Base-by-base conservation (phyloP, 2,797 vertebrate species). In the Falco berigora region DNA sequence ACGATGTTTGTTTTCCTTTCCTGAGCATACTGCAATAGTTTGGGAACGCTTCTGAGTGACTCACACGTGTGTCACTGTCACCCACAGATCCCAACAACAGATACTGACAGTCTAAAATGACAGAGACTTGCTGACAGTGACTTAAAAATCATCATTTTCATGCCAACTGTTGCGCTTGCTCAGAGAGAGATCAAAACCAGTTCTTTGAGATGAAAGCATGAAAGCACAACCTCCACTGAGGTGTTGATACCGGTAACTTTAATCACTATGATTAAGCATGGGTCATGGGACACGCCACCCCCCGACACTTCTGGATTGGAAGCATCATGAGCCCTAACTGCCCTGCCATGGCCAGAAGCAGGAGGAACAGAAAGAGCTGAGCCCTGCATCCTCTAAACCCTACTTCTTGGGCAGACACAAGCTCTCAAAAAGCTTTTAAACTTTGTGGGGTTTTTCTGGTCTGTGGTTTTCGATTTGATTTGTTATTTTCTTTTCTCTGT, bases 71-170 rank as follows among this genome's bases (percentile, higher is more conserved):
- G 93, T 92, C 94, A 94, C 92, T 88, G 92, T 97, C 94, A 97
- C 94, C 92, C 94, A 90, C 96, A 96, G 94, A 97, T 97, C 94
- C 77, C 79, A 96, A 82, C 92, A 93, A 85, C 85, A 97, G 93
- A 97, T 95, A 97, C 30, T 13, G 23, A 81, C 88, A 82, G 91
- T 46, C 85, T 78, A 85, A 92, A 94, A 86, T n/a, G 93, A 94
- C 71, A 95, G 32, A 92, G 56, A 93, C 73, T 92, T 94, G 96
- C 82, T 96, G 94, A 97, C 95, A 95, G 68, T 5, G 4, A 80
- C 83, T 87, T 93, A 71, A 74, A 92, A 93, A 84, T 58, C 0
- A 81, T 76, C 76, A 71, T 79, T 89, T 97, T 88, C 72, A 73
- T 56, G 72, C 93, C 90, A 95, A 80, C 40, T 85, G 80, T 85